Evolutionary conservation across 2,888 invertebrate species (phyloP).

Genomic region (Luperina testacea): DNA sequence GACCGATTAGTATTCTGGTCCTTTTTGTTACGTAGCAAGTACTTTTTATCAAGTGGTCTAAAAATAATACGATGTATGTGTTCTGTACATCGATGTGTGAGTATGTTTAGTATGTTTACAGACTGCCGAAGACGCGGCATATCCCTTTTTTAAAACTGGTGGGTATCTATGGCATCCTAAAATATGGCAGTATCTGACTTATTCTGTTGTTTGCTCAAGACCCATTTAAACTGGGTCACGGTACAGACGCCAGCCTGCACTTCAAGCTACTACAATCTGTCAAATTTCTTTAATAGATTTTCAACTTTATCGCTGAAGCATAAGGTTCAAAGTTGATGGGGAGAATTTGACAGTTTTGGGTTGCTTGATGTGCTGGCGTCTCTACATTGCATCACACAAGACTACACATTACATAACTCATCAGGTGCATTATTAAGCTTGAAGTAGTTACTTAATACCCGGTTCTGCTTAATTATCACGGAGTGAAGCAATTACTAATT

Average conservation of each 20-base stretch:
- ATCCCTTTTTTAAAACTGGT: neutral
- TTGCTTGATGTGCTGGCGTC: too few relatives aligned
- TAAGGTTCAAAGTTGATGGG: too few relatives aligned
- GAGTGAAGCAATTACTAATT: conserved; percentile 63
- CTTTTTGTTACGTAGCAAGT: neutral
- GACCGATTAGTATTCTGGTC: too few relatives aligned
- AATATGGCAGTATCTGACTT: neutral
- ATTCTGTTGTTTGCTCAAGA: neutral
- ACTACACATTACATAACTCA: conserved; percentile 34
- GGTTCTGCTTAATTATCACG: conserved; percentile 54
- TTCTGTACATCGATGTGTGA: neutral
- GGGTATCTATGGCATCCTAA: neutral
- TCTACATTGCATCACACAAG: conserved; percentile 4
- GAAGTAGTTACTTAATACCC: conserved; percentile 50
- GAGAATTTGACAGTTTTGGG: too few relatives aligned
- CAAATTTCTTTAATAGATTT: too few relatives aligned
- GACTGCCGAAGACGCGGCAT: neutral
- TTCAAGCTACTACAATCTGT: too few relatives aligned
- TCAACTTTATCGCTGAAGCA: too few relatives aligned
- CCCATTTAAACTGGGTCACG: neutral
- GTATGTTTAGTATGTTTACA: neutral
- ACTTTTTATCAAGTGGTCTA: neutral
- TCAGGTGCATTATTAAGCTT: conserved; percentile 55
- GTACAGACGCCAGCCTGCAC: too few relatives aligned
- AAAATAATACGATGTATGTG: neutral